These are phyloP conservation scores for Sussaba pulchella DNA, from an alignment of 2,888 invertebrate species.

Conservation along the genomic window DNA sequence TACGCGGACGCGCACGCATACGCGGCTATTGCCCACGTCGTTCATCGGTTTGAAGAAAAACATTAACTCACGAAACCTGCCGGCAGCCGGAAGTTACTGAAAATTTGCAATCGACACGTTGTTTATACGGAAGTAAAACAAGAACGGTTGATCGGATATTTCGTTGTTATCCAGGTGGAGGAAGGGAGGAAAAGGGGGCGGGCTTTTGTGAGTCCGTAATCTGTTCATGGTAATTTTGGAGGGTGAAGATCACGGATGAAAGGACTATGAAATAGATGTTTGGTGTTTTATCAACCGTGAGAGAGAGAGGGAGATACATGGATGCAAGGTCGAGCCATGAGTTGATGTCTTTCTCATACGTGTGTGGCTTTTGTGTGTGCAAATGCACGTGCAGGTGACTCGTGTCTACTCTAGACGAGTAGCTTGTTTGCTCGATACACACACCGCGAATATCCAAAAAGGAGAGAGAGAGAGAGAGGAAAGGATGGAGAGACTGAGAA, in stretches of 20 bases:
- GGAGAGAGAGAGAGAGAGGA: too few species aligned
- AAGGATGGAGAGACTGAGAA: too few species aligned
- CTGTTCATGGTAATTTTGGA: too few species aligned
- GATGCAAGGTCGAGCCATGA: conserved; percentile 18
- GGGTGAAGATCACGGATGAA: conserved; percentile 39
- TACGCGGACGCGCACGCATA: not conserved
- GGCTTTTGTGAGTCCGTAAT: too few species aligned
- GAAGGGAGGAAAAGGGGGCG: too few species aligned
- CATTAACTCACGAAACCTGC: not conserved
- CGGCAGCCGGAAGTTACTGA: conserved; percentile 32
- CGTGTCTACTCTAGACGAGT: conserved; percentile 2
- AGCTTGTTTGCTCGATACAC: conserved; percentile 2
- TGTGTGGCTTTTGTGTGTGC: not conserved
- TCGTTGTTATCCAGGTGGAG: not conserved
- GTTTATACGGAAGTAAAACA: conserved; percentile 29
- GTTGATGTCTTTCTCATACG: conserved; percentile 8
- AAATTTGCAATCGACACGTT: conserved; percentile 46
- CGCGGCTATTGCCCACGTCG: conserved; percentile 11
- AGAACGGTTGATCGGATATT: conserved; percentile 21
- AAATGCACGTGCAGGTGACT: not conserved
- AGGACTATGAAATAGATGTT: conserved; percentile 26
- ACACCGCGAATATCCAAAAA: not conserved
- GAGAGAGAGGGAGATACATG: not conserved
- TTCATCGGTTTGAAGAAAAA: conserved; percentile 9
- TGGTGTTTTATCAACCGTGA: conserved; percentile 1